Conservation (phyloP, 2,888 invertebrate genomes). For the Cabera pusaria region DNA sequence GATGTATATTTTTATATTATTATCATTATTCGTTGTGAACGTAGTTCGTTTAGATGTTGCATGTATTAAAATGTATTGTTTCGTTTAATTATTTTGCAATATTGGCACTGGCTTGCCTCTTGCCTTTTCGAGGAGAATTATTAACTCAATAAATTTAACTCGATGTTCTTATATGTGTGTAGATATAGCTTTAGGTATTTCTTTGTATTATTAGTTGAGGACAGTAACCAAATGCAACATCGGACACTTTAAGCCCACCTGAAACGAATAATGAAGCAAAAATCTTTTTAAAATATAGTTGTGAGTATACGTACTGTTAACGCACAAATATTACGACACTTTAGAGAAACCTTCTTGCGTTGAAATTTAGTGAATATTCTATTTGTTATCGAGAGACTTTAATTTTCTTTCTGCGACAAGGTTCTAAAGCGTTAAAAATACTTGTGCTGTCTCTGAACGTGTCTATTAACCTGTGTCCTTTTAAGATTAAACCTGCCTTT, state of each 20-base stretch:
- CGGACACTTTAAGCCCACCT: constrained; percentile 61
- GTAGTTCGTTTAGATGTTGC: constrained; percentile 58
- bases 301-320: constrained; percentile 1
- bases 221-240: constrained; percentile 48
- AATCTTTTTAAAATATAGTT: constrained; percentile 5
- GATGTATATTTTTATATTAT: constrained; percentile 70
- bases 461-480: constrained; percentile 6
- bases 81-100: constrained; percentile 37
- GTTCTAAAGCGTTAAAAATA: background rate
- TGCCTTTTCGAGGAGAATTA: constrained; percentile 37
- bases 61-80: constrained; percentile 48
- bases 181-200: constrained; percentile 46
- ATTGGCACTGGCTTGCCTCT: constrained; percentile 63
- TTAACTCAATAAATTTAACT: constrained; percentile 26
- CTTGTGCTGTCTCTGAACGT: constrained; percentile 1
- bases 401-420: constrained; percentile 1
- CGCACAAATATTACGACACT: constrained; percentile 1
- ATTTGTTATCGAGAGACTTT: background rate
- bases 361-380: background rate
- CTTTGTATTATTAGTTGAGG: constrained; percentile 51
- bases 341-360: background rate
- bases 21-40: constrained; percentile 63
- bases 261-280: constrained; percentile 32
- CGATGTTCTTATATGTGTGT: constrained; percentile 41
- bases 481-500: constrained; percentile 37